These are phyloP conservation scores for Eueremaeus valkanovi DNA, from an alignment of 2,888 invertebrate genomes.

Conservation along the genomic window DNA sequence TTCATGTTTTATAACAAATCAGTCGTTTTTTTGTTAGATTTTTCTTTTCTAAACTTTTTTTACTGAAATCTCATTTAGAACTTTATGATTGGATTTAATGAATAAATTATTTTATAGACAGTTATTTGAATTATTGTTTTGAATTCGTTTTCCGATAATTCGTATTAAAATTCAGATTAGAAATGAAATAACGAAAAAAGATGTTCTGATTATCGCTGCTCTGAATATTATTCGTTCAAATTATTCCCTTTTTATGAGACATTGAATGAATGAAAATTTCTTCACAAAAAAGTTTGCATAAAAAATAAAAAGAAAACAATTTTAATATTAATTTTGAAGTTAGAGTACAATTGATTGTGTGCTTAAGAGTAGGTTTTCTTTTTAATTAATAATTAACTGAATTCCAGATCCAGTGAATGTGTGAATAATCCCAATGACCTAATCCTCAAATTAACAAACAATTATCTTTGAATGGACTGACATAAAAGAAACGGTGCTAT, in stretches of 20 bases:
- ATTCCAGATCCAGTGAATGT: neutral
- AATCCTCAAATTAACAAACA: conserved; percentile 28
- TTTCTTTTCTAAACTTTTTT: neutral
- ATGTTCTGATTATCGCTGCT: neutral
- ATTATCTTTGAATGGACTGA: neutral
- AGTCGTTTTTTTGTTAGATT: neutral
- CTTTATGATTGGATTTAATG: conserved; percentile 6
- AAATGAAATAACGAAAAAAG: neutral
- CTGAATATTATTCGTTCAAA: neutral
- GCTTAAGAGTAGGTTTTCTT: neutral
- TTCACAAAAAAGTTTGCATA: no score
- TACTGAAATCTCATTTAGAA: neutral
- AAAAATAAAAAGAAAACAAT: neutral
- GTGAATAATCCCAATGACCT: conserved; percentile 33
- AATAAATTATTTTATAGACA: neutral
- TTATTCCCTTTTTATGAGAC: neutral
- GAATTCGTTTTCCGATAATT: neutral
- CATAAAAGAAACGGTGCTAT: neutral
- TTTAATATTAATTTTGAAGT: neutral
- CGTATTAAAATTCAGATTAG: conserved; percentile 10
- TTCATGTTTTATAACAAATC: conserved; percentile 27
- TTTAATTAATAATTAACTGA: conserved; percentile 17
- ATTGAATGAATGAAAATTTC: neutral
- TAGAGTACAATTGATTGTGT: neutral
- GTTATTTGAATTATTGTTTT: conserved; percentile 13